Base-by-base conservation (phyloP, 2,113 vertebrate species). In the Sorex araneus region DNA sequence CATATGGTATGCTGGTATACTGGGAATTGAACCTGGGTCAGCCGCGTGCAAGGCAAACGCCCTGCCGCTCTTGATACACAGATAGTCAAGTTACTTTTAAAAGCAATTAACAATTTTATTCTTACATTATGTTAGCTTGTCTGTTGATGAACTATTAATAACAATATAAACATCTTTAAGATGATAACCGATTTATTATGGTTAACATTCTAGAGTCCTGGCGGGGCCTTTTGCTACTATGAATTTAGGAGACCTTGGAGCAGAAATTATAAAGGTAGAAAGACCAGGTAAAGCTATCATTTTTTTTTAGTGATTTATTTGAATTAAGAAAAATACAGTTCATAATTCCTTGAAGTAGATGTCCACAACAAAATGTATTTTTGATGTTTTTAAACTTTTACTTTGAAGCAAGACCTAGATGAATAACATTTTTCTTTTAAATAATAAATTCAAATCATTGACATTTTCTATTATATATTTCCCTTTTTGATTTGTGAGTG, bases 261-360 rank as follows among this genome's bases (percentile, higher is more conserved):
- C 99, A 60, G 99, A 99, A 97, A 98, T 99, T 57, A 99, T 99
- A 95, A 99, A 99, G 97, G 99, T 99, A 85, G 99, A 99, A 98
- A 98, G 97, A 96, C 99, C 99, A 97, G 99, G 99, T 98, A 97
- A 98, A 95, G 25, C 21, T 71, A 63, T 90, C 89, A 23, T 32
- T 27, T 64, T 45, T 45, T 8, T 95, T 94, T 85, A 25, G 25
- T 82, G 7, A 47, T 84, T 15, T 67, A 30, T 87, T 80, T 95
- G 71, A 92, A 84, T 75, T 36, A 92, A 90, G 84, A 50, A n/a
- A 57, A 69, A 70, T 34, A 75, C 25, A 85, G 81, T 43, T 67
- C 36, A 76, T 30, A 81, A 67, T 86, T 34, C 32, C 36, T 64
- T 67, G 63, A 80, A 77, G n/a, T 77, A 69, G 34, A 69, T 73